phyloP scores from a whole-genome alignment of 2,113 vertebrate species.

The Chelonoidis abingdonii region DNA sequence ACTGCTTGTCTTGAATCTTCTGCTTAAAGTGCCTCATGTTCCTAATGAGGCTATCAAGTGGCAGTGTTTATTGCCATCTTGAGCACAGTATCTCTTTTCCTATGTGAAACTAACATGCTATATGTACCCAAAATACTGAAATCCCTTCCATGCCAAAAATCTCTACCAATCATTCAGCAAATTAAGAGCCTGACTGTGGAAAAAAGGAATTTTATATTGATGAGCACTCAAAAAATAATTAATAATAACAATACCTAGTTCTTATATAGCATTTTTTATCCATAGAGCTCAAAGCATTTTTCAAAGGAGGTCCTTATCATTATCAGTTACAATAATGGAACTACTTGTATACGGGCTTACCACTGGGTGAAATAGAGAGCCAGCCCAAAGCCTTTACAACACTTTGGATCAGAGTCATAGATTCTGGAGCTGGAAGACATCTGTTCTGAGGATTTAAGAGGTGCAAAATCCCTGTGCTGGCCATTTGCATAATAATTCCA shows the following conservation, averaged over 20 bases:
- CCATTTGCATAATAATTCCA: not conserved
- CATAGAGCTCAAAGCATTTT: not conserved
- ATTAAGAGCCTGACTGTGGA: not conserved
- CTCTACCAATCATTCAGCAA: not conserved
- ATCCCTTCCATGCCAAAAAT: not conserved
- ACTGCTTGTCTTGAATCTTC: rapidly evolving
- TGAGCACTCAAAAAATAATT: not conserved
- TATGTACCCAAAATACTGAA: not conserved
- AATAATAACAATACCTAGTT: not conserved
- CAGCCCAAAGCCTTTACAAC: not conserved
- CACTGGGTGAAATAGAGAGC: not conserved
- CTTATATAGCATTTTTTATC: not conserved
- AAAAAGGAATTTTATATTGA: not conserved
- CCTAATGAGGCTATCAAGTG: not conserved
- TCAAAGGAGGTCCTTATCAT: not conserved
- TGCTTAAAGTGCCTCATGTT: not conserved
- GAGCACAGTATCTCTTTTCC: not conserved
- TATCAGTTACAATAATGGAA: not conserved
- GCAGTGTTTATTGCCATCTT: not conserved
- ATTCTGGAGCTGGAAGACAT: not conserved
- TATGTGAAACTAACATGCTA: not conserved
- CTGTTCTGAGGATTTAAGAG: not conserved
- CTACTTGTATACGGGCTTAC: rapidly evolving
- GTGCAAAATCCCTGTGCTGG: not conserved
- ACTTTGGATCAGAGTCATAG: not conserved